A percentile compares a stretch with the other conserved stretches of the same genome.
phyloP scores from a whole-genome alignment of 2,888 invertebrate species.

The Trisateles emortualis region DNA sequence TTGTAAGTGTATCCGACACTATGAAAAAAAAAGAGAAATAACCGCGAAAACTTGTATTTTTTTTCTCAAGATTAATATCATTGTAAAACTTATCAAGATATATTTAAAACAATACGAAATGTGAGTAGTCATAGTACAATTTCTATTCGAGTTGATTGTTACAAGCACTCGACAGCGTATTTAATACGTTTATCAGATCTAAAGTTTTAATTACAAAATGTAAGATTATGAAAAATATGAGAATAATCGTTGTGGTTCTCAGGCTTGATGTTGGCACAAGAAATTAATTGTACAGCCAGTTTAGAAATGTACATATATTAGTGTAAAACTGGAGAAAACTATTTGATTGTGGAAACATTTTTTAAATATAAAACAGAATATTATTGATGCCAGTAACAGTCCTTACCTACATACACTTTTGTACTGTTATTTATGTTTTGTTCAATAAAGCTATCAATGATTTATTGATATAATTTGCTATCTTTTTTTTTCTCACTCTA shows the following conservation, averaged over 20 bases:
- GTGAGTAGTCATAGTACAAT: conserved; percentile 18
- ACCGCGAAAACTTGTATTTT: conserved; percentile 1
- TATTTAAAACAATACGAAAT: conserved; percentile 39
- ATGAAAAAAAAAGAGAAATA: not conserved
- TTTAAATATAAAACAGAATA: no score
- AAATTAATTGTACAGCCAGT: conserved; percentile 22
- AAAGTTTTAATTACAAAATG: conserved; percentile 43
- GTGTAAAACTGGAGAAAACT: no score
- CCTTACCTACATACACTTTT: no score
- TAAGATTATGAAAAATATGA: conserved; percentile 23
- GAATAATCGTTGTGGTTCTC: conserved; percentile 33
- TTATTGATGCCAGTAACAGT: no score
- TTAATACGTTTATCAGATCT: conserved; percentile 43
- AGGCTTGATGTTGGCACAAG: conserved; percentile 21
- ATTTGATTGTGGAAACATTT: no score
- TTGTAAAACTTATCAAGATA: conserved; percentile 38
- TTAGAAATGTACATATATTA: conserved; percentile 14
- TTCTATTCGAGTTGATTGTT: conserved; percentile 29
- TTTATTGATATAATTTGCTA: no score
- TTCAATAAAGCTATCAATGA: no score
- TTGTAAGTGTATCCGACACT: no score
- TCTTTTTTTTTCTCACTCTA: no score
- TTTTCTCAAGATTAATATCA: conserved; percentile 32
- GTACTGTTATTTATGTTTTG: no score
- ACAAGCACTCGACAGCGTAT: conserved; percentile 41